A percentile compares a stretch with the other conserved stretches of the same genome.
Conservation (phyloP, 2,113 vertebrate species). For the Rhynchopsitta pachyrhyncha region DNA sequence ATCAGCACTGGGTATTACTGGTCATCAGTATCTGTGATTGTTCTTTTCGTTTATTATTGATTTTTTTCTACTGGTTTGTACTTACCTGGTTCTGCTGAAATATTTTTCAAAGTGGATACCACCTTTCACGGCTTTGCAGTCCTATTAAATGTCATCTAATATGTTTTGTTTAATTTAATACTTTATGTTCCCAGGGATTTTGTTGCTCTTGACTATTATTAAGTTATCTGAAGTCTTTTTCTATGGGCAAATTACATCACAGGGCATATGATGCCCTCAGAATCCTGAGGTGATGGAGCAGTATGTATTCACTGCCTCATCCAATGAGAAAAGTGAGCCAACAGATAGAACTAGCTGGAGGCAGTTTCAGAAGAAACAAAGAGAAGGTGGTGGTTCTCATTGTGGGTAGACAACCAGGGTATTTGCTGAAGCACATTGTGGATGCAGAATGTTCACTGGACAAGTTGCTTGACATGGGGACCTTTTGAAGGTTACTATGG, state of each 20-base stretch:
- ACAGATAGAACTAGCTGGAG: neutral
- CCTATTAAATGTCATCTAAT: neutral
- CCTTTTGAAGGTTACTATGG: neutral
- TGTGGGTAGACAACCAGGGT: rapidly evolving
- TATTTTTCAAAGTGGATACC: neutral
- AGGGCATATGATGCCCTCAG: neutral
- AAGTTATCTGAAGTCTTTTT: neutral
- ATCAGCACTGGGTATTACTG: neutral
- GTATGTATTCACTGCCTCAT: neutral
- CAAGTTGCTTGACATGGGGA: neutral
- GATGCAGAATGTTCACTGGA: neutral
- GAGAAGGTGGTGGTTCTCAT: neutral
- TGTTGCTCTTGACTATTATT: neutral
- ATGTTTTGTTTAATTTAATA: neutral
- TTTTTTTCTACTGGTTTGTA: neutral
- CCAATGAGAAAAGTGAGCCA: neutral
- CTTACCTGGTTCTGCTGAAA: neutral
- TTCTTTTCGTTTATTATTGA: neutral
- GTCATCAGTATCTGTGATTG: neutral
- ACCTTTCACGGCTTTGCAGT: neutral
- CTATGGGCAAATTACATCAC: neutral
- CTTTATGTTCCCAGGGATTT: neutral
- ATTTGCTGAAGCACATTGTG: neutral
- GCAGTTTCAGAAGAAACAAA: neutral
- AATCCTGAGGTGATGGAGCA: neutral